Evolutionary conservation across 2,113 vertebrate genomes (phyloP).

Genomic region (Labeo catla): DNA sequence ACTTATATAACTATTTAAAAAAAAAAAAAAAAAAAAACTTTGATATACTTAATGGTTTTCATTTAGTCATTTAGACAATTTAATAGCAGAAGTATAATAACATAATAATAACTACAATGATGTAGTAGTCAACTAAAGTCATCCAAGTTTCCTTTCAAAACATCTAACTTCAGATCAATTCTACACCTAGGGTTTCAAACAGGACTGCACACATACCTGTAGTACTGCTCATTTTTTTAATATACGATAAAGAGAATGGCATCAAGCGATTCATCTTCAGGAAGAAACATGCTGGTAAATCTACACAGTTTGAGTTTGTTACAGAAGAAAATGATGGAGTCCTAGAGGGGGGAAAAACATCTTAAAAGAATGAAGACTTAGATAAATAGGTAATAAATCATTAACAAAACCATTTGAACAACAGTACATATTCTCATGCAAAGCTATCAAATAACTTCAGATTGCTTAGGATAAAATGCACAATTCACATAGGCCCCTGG

Average conservation of each 20-base stretch:
- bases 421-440: neutral
- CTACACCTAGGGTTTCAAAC: neutral
- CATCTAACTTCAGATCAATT: neutral
- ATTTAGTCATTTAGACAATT: neutral
- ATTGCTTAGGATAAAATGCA: neutral
- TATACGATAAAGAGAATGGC: slow-evolving; percentile 91
- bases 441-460: neutral
- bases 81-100: neutral
- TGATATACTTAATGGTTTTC: neutral
- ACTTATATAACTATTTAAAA: neutral
- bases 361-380: neutral
- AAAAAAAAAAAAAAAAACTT: neutral
- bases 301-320: slow-evolving; percentile 96
- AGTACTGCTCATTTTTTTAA: slow-evolving; percentile 89
- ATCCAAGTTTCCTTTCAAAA: neutral
- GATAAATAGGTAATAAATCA: neutral
- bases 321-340: slow-evolving; percentile 93
- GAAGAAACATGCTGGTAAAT: slow-evolving; percentile 96
- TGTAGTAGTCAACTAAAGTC: neutral
- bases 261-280: slow-evolving; percentile 92
- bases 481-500: neutral
- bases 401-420: neutral
- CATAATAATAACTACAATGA: neutral
- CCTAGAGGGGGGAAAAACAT: slow-evolving; percentile 55
- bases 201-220: slow-evolving; percentile 77